These are phyloP conservation scores for Mya arenaria DNA, from an alignment of 1,140 invertebrate genomes.

Conservation along the genomic window DNA sequence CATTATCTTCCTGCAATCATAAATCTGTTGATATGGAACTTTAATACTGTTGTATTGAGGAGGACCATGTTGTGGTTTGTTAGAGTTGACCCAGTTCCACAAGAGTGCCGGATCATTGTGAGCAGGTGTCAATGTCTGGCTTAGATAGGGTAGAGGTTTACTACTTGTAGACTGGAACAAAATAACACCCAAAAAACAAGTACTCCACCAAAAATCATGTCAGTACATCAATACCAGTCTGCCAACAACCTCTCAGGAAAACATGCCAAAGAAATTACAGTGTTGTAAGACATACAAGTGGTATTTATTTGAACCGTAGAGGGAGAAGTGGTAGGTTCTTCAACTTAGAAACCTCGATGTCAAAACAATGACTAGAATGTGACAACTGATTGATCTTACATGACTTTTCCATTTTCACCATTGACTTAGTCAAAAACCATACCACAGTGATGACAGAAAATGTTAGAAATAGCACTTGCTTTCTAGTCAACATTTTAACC, in stretches of 20 bases:
- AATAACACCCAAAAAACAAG: background rate
- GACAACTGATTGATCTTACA: too few species aligned
- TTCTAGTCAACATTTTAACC: too few species aligned
- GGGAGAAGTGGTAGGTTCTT: background rate
- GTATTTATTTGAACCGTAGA: background rate
- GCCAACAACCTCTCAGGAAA: background rate
- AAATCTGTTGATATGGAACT: too few species aligned
- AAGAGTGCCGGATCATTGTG: too few species aligned
- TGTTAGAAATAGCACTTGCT: too few species aligned
- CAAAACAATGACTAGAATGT: background rate
- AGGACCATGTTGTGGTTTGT: too few species aligned
- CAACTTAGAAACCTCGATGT: background rate
- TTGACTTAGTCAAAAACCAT: too few species aligned
- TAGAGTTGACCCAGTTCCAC: too few species aligned
- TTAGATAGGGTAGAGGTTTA: background rate
- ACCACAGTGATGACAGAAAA: too few species aligned
- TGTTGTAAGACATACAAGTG: background rate
- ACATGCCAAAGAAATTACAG: background rate
- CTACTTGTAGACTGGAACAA: background rate
- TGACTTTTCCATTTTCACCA: too few species aligned
- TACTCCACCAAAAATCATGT: background rate
- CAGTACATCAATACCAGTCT: background rate
- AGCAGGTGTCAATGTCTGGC: background rate
- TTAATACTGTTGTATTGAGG: too few species aligned
- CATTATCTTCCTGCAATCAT: too few species aligned